These are phyloP conservation scores for Piaya cayana DNA, from an alignment of 2,113 vertebrate species.

Conservation along the genomic window DNA sequence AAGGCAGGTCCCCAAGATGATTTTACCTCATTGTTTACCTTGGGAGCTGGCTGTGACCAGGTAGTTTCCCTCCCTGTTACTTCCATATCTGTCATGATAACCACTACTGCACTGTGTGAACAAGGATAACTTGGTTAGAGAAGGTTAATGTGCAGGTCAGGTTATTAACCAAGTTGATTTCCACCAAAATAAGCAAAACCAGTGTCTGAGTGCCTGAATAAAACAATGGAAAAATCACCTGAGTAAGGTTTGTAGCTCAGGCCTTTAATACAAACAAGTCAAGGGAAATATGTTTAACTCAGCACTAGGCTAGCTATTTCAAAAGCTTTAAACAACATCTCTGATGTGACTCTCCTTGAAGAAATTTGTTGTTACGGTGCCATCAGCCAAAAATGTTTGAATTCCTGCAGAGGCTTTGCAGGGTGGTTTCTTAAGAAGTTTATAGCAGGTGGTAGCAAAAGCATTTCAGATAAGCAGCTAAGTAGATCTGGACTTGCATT, in stretches of 20 bases:
- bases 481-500: background rate
- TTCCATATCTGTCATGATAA: background rate
- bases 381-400: background rate
- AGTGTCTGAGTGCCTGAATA: background rate
- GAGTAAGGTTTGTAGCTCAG: background rate
- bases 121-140: background rate
- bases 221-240: background rate
- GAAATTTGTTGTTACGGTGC: conserved; percentile 7
- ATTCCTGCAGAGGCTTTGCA: background rate
- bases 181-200: background rate
- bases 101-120: rapidly evolving
- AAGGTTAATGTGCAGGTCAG: background rate
- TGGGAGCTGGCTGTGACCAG: background rate
- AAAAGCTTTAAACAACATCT: conserved; percentile 42
- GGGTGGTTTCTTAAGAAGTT: conserved; percentile 34
- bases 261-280: background rate
- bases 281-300: conserved; percentile 34
- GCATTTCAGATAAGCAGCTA: conserved; percentile 37
- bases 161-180: background rate
- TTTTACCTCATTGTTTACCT: no score
- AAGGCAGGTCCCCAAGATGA: no score
- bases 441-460: conserved; percentile 17
- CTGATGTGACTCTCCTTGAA: conserved; percentile 43
- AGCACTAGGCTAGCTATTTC: conserved; percentile 28
- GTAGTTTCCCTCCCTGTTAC: background rate